These are phyloP conservation scores for Zaprionus inermis DNA, from an alignment of 1,140 invertebrate species.

Conservation along the genomic window DNA sequence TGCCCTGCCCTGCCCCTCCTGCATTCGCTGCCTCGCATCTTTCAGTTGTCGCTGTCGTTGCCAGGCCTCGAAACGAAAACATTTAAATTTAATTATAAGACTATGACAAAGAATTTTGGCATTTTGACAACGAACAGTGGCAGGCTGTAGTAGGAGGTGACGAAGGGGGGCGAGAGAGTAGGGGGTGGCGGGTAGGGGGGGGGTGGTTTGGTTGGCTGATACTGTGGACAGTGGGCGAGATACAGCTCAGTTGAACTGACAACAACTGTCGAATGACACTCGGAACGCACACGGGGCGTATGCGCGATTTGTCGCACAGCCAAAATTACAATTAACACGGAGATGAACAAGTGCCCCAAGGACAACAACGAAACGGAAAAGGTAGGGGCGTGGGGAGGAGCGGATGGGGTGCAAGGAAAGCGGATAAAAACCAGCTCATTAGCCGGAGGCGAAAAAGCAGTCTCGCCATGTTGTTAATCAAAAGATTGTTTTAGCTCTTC, in stretches of 20 bases:
- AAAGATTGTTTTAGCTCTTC: constrained; percentile 20
- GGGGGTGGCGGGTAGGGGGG: no score
- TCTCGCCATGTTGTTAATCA: constrained; percentile 38
- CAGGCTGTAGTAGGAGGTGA: no score
- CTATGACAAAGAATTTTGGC: constrained; percentile 82
- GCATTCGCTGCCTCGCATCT: neutral
- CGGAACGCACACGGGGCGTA: constrained; percentile 36
- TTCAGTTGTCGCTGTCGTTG: constrained; percentile 40
- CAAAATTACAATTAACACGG: constrained; percentile 38
- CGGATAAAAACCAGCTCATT: constrained; percentile 65
- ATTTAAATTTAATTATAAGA: constrained; percentile 82
- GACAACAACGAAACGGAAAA: neutral
- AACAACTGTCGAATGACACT: constrained; percentile 37
- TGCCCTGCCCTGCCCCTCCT: neutral
- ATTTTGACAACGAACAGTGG: constrained; percentile 69
- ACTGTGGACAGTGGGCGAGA: neutral
- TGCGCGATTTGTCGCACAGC: constrained; percentile 35
- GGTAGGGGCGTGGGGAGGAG: neutral
- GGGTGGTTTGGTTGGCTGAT: no score
- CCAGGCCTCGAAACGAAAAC: constrained; percentile 57
- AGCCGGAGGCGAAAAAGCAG: constrained; percentile 27
- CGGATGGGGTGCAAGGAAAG: neutral
- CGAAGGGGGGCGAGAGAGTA: neutral
- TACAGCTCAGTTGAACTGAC: neutral
- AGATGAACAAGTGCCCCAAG: constrained; percentile 16